phyloP scores from a whole-genome alignment of 2,797 vertebrate species.

The Lateolabrax maculatus region DNA sequence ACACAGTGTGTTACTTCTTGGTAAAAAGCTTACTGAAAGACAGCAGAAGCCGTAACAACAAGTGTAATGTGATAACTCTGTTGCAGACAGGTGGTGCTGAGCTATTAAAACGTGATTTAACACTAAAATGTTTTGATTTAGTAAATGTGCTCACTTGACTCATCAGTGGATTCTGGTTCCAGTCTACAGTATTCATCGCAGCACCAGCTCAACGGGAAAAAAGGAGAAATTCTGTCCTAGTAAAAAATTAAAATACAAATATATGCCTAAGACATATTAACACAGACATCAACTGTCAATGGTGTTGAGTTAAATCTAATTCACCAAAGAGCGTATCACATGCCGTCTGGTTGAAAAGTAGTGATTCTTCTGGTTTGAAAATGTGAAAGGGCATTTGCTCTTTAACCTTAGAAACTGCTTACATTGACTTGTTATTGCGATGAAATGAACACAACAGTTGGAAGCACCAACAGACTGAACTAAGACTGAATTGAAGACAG shows the following conservation, averaged over 20 bases:
- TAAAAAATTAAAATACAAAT: too few relatives aligned
- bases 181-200: neutral
- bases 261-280: too few relatives aligned
- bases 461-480: neutral
- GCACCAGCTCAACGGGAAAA: neutral
- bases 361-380: too few relatives aligned
- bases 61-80: neutral
- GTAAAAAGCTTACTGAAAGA: neutral
- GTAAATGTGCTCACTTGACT: neutral
- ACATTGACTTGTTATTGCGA: too few relatives aligned
- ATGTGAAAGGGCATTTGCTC: neutral
- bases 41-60: neutral
- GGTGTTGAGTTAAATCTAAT: too few relatives aligned
- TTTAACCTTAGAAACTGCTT: neutral
- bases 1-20: neutral
- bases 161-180: neutral
- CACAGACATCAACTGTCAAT: too few relatives aligned
- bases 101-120: neutral
- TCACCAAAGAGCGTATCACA: too few relatives aligned
- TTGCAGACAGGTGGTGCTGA: neutral
- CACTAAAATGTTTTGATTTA: neutral
- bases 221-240: too few relatives aligned
- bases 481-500: neutral
- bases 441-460: neutral
- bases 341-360: neutral